Percentiles rank a stretch among this genome's conserved stretches.
Conservation (phyloP, 2,797 vertebrate species). For the Hirundo rustica region DNA sequence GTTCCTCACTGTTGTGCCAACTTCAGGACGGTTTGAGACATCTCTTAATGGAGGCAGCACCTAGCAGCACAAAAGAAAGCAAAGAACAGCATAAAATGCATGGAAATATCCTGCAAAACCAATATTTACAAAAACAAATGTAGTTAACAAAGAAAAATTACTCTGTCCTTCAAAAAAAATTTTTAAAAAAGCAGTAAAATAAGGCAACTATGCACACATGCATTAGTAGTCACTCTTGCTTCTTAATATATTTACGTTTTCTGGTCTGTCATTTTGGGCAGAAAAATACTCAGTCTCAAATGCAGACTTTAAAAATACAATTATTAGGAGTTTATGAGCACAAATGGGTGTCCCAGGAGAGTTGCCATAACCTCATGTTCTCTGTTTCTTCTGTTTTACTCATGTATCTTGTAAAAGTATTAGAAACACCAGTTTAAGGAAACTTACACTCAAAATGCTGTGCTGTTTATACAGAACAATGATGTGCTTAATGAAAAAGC, state of each 20-base stretch:
- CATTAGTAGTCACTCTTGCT: neutral
- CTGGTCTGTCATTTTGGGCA: neutral
- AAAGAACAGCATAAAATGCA: neutral
- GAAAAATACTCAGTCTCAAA: neutral
- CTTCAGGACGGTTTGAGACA: slow-evolving; percentile 92
- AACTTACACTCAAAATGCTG: neutral
- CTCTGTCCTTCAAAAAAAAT: neutral
- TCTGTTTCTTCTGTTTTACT: neutral
- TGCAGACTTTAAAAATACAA: neutral
- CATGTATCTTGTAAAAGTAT: neutral
- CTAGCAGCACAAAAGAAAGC: slow-evolving; percentile 71
- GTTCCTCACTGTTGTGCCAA: slow-evolving; percentile 92
- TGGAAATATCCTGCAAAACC: neutral
- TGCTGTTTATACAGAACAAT: neutral
- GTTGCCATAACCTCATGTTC: neutral
- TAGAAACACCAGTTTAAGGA: neutral
- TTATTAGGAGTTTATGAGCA: neutral
- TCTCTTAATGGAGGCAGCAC: slow-evolving; percentile 95
- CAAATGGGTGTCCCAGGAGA: neutral
- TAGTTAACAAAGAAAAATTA: neutral
- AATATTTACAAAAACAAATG: neutral
- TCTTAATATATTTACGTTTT: neutral
- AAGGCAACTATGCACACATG: neutral
- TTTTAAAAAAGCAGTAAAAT: neutral
- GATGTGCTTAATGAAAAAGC: neutral